Evolutionary conservation across 2,797 vertebrate species (phyloP), one percentile per base, ranked within the genome.

Genomic region (Notolabrus celidotus): DNA sequence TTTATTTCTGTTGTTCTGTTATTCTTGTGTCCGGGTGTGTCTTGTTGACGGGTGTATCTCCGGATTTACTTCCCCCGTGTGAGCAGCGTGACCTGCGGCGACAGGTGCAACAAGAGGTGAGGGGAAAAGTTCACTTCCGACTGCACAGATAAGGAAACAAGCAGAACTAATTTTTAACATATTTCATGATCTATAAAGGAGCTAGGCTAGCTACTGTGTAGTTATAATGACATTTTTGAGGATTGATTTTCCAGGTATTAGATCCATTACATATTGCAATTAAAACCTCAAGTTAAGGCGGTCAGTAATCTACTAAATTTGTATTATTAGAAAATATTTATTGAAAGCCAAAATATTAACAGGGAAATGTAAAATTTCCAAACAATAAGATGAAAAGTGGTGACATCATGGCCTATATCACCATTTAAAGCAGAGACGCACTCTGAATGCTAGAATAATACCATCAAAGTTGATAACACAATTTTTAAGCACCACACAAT

Each of bases 71-170:
- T 85, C 83, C 74, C 60, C 60, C 38, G 41, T 84, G 80, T 68
- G 77, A 66, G 23, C 49, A 49, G 46, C 36, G 54, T 86, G 38
- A 88, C 91, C 88, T 72, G 88, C 80, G 87, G 90, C 76, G 83
- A 92, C 90, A 91, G 90, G 89, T 94, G 79, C 85, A 89, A 76
- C 86, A 77, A 83, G 92, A 75, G 89, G 71, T 73, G 81, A 72
- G 83, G 87, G 51, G 57, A 68, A 88, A 83, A 89, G 90, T 89
- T 94, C 92, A 84, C 89, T 91, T 92, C 85, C 71, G 78, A 74
- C 81, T 58, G 58, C 71, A 38, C 31, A 31, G 83, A 83, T 80
- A 83, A 87, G 71, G 57, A 53, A 56, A 55, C 39, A 47, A n/a
- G 38, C 42, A 22, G 7, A 41, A n/a, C n/a, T n/a, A n/a, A n/a